Base-by-base conservation (phyloP, 2,797 vertebrate species). In the Poecilia wingei region DNA sequence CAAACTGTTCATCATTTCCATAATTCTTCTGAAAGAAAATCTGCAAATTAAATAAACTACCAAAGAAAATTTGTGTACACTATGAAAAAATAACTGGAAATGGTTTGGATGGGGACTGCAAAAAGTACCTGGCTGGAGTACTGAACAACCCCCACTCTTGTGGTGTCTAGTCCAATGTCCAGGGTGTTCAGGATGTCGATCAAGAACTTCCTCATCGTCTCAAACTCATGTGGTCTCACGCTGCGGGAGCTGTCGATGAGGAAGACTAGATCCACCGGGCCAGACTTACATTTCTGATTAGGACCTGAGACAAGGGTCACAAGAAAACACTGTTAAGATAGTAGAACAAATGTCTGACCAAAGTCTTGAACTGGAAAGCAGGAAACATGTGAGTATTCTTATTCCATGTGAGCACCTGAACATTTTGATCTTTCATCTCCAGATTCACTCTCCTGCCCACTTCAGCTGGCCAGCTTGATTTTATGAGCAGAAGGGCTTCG, bases 181-280 rank as follows among this genome's bases (percentile, higher is more conserved):
- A 99, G 81, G 57, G 94, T 96, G 78, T 94, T 57, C 1, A 99
- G 96, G 84, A 99, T 98, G 92, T 98, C 96, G 0, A 98, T 97
- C 94, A 99, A 97, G 93, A 99, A 99, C 82, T 95, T 97, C 87
- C 97, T 94, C 98, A 99, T 97, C 36, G 96, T 98, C 95, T 99
- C 98, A 0, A 99, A 99, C 94, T 99, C 98, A 0, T 97, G 97
- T 1, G 97, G 97, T 20, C 98, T 95, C 69, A 99, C 98, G 7
- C 98, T 99, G 84, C 98, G 97, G 10, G 98, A 99, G 94, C 98
- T 97, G 93, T 99, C 98, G 1, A 99, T 99, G 87, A 99, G 97
- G 81, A 99, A 98, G 86, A 99, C 95, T 84, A 99, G 95, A 90
- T 99, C 98, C 88, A 99, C 91, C 0, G 98, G 98, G 14, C 98